Evolutionary conservation across 2,888 invertebrate genomes (phyloP).

Genomic region (Macrophya alboannulata): DNA sequence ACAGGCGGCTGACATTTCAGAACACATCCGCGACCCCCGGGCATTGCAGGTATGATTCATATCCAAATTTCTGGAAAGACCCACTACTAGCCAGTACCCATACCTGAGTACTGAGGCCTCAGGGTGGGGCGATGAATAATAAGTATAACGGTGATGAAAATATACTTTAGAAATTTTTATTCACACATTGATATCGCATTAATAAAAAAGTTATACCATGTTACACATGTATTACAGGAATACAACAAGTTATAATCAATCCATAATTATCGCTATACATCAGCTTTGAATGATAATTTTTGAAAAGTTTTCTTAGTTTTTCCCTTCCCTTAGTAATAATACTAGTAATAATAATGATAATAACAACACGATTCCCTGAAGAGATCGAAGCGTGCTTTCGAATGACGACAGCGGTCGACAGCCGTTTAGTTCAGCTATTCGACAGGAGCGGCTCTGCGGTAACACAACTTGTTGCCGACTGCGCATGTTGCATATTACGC

Average conservation of each 20-base stretch:
- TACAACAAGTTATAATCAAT: background rate
- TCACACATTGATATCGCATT: background rate
- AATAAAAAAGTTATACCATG: background rate
- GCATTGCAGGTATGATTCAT: constrained; percentile 21
- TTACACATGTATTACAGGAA: background rate
- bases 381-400: constrained; percentile 14
- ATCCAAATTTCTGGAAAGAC: constrained; percentile 23
- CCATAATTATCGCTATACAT: background rate
- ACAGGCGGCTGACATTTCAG: constrained; percentile 10
- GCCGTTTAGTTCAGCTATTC: background rate
- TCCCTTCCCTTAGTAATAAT: background rate
- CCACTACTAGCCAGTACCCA: background rate
- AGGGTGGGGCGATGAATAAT: constrained; percentile 22
- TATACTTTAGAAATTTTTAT: background rate
- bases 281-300: background rate
- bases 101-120: background rate
- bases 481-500: constrained; percentile 47
- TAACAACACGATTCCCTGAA: constrained; percentile 10
- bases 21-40: constrained; percentile 30
- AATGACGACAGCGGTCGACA: constrained; percentile 45
- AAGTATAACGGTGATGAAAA: background rate
- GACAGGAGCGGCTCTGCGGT: background rate
- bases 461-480: constrained; percentile 36
- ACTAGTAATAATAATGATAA: constrained; percentile 13
- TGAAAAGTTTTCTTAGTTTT: background rate